Evolutionary conservation across 2,113 vertebrate genomes (phyloP).

Genomic region (Paradisaea rubra): DNA sequence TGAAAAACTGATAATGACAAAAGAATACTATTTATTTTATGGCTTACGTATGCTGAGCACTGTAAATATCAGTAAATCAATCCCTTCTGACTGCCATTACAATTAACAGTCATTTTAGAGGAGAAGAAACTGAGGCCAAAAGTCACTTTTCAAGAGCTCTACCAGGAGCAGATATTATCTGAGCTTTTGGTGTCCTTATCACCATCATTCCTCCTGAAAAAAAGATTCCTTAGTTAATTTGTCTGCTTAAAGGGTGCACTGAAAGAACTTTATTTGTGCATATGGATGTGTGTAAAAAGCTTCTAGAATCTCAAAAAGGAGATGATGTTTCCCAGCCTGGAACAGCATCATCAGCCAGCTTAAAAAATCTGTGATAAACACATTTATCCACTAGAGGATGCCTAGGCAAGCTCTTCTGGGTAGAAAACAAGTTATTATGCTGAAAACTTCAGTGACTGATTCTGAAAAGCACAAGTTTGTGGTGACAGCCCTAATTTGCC

Average conservation of each 20-base stretch:
- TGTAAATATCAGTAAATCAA: background rate
- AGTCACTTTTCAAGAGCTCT: background rate
- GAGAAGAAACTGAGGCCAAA: background rate
- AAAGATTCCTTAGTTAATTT: background rate
- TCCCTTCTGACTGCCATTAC: background rate
- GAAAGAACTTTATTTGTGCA: background rate
- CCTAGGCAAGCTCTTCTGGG: background rate
- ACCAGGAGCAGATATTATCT: background rate
- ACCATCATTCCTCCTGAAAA: background rate
- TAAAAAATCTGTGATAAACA: background rate
- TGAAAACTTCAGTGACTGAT: background rate
- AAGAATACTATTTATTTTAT: background rate
- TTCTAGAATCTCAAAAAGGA: background rate
- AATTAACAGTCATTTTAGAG: background rate
- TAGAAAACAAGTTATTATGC: fast-evolving
- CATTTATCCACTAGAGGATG: background rate
- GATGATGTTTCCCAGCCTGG: background rate
- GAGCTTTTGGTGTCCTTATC: fast-evolving
- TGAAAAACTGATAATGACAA: background rate
- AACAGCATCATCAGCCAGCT: background rate
- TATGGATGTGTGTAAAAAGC: background rate
- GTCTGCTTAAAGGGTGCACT: fast-evolving
- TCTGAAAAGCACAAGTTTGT: background rate
- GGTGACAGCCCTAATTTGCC: background rate
- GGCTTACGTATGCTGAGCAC: background rate